A percentile compares a stretch with the other conserved stretches of the same genome.
phyloP scores from a whole-genome alignment of 2,113 vertebrate species.

The Theristicus caerulescens region DNA sequence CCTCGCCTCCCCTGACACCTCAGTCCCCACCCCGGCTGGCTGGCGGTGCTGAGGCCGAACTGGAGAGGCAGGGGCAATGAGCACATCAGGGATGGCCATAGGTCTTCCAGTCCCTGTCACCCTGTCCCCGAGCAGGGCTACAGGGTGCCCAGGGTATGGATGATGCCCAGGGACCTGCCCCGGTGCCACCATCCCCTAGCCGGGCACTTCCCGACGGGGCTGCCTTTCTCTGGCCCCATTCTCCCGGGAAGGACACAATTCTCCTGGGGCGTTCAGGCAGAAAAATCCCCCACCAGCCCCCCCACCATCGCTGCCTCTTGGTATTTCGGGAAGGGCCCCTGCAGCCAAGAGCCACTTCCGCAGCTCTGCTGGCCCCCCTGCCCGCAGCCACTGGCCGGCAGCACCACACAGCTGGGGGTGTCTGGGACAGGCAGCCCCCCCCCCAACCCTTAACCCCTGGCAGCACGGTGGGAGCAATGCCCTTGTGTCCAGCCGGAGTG shows the following conservation, averaged over 20 bases:
- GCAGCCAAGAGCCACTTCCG: slow-evolving; percentile 38
- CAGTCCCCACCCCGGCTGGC: neutral
- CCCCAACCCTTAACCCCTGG: neutral
- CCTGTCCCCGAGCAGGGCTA: neutral
- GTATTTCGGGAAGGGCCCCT: slow-evolving; percentile 32
- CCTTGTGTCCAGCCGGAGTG: neutral
- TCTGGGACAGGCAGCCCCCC: neutral
- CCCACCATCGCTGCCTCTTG: slow-evolving; percentile 27
- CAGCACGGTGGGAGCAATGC: neutral
- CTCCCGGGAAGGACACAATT: slow-evolving; percentile 30
- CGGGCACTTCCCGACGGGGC: neutral
- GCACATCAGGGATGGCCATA: neutral
- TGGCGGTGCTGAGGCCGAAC: neutral
- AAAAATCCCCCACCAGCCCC: slow-evolving; percentile 44
- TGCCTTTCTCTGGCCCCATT: slow-evolving; percentile 20
- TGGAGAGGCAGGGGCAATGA: rapidly evolving
- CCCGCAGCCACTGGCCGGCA: neutral
- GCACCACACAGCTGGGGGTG: neutral
- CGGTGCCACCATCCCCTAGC: neutral
- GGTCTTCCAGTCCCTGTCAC: neutral
- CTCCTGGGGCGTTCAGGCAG: slow-evolving; percentile 40
- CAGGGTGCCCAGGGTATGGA: neutral
- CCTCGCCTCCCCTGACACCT: neutral
- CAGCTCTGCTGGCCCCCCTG: neutral
- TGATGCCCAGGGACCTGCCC: neutral